Conservation (phyloP, 2,888 invertebrate genomes). For the Bellardia bayeri region DNA sequence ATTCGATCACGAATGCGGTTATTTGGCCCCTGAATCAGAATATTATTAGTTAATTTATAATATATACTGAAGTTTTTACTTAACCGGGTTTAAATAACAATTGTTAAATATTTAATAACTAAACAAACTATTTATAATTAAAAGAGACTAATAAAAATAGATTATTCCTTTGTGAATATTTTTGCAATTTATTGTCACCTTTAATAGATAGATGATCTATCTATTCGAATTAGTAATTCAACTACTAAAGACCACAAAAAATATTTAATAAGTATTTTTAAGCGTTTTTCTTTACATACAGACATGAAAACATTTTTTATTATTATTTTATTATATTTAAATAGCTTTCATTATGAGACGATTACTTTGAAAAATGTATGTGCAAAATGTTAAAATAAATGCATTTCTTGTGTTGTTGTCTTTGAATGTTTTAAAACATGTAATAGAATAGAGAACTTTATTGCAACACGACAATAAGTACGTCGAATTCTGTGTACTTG, state of each 20-base stretch:
- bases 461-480: slow-evolving; percentile 14
- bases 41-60: too few species aligned
- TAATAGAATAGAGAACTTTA: slow-evolving; percentile 47
- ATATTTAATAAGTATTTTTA: slow-evolving; percentile 13
- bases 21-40: too few species aligned
- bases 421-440: slow-evolving; percentile 33
- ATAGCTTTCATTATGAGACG: slow-evolving; percentile 59
- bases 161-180: background rate
- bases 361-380: slow-evolving; percentile 57
- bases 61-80: too few species aligned
- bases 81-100: too few species aligned
- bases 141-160: too few species aligned
- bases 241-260: slow-evolving; percentile 7
- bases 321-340: slow-evolving; percentile 16
- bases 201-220: background rate
- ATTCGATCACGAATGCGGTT: too few species aligned
- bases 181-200: background rate
- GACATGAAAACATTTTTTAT: slow-evolving; percentile 18
- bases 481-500: slow-evolving; percentile 11
- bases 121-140: too few species aligned
- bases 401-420: slow-evolving; percentile 61
- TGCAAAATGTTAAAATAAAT: slow-evolving; percentile 44
- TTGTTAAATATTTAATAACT: too few species aligned
- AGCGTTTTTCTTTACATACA: background rate
- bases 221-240: background rate